phyloP scores from a whole-genome alignment of 2,888 invertebrate species.

The Gibbula magus region DNA sequence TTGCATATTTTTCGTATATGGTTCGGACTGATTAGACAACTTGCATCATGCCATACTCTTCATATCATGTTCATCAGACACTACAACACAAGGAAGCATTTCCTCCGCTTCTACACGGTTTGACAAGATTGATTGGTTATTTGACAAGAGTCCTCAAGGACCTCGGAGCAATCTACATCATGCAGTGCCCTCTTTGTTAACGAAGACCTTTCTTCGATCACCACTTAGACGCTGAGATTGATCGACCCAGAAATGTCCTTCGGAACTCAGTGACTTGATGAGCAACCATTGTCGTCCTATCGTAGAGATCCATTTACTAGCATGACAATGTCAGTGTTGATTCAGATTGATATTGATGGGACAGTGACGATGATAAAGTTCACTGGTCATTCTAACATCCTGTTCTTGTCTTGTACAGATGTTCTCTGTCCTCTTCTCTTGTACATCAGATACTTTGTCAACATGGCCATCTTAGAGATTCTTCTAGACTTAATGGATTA shows the following conservation, averaged over 20 bases:
- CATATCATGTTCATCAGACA: no score
- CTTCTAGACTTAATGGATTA: background rate
- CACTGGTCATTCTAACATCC: no score
- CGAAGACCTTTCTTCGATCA: background rate
- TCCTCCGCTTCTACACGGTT: background rate
- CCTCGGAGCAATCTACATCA: background rate
- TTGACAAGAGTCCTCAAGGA: background rate
- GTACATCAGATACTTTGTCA: conserved; percentile 2
- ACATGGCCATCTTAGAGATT: background rate
- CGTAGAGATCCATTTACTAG: conserved; percentile 19
- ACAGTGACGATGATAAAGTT: background rate
- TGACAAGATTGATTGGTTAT: background rate
- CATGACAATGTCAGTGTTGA: conserved; percentile 19
- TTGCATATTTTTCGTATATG: no score
- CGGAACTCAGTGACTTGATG: background rate
- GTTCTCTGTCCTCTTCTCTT: background rate
- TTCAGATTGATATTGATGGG: background rate
- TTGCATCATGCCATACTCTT: no score
- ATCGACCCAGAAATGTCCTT: background rate
- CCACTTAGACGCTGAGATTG: conserved; percentile 1
- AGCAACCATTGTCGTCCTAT: conserved; percentile 16
- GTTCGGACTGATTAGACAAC: no score
- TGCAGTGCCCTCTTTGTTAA: background rate
- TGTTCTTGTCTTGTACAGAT: background rate
- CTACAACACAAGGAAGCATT: background rate